Conservation (phyloP, 2,113 vertebrate species). For the Colossoma macropomum region DNA sequence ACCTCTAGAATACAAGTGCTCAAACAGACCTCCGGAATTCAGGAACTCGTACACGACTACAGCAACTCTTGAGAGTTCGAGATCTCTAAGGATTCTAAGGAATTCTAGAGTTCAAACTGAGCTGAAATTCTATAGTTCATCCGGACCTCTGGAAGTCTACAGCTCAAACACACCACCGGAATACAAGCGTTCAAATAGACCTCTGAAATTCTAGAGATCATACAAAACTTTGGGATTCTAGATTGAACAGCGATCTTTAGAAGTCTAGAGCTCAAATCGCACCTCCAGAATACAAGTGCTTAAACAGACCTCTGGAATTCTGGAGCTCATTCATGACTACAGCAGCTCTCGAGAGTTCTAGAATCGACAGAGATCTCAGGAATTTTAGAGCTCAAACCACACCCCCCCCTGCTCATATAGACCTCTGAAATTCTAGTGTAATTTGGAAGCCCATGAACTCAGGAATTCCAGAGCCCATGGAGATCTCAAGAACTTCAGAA, state of each 20-base stretch:
- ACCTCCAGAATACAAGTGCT: not conserved
- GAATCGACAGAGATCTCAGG: no score
- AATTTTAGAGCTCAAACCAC: no score
- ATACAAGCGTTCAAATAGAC: not conserved
- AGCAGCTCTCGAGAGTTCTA: no score
- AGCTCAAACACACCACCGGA: not conserved
- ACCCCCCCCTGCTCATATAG: not conserved
- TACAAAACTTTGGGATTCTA: no score
- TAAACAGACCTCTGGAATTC: not conserved
- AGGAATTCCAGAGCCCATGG: not conserved
- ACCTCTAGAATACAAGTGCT: not conserved
- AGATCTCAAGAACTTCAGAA: no score
- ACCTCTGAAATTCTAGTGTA: not conserved
- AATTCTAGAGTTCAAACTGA: no score
- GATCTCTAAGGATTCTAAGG: no score
- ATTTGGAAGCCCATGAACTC: not conserved
- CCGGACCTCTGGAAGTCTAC: not conserved
- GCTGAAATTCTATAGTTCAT: not conserved
- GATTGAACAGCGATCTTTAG: no score
- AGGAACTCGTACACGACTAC: no score
- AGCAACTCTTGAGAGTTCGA: no score
- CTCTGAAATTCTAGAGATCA: not conserved
- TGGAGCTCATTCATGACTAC: no score
- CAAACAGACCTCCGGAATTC: not conserved
- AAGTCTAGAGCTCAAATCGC: no score